These are phyloP conservation scores for Cheumatopsyche charites DNA, from an alignment of 1,140 invertebrate genomes.

Conservation along the genomic window DNA sequence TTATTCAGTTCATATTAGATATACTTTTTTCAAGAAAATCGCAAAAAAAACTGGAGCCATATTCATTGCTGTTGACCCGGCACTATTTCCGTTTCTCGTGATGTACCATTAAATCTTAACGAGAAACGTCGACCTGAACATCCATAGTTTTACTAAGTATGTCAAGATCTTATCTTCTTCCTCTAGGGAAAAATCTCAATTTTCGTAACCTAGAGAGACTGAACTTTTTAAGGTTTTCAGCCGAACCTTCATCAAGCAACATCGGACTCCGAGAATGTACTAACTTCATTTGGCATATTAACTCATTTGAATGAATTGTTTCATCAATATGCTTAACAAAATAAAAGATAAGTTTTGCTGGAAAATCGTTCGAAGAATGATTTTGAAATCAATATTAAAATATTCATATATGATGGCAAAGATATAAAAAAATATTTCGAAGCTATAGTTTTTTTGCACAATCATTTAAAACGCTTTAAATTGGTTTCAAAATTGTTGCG, in stretches of 20 bases:
- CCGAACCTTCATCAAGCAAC: neutral
- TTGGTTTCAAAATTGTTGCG: too few relatives aligned
- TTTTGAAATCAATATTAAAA: too few relatives aligned
- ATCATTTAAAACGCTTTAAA: too few relatives aligned
- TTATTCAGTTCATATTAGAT: neutral
- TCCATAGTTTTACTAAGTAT: neutral
- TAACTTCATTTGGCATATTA: too few relatives aligned
- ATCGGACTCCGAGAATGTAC: neutral
- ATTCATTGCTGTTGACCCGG: neutral
- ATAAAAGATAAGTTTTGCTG: too few relatives aligned
- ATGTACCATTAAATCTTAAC: neutral
- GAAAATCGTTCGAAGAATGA: too few relatives aligned
- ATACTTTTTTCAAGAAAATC: too few relatives aligned
- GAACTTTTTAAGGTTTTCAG: constrained; percentile 1
- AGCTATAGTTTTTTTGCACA: too few relatives aligned
- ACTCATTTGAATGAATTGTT: too few relatives aligned
- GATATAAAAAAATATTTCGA: too few relatives aligned
- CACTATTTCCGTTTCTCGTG: neutral
- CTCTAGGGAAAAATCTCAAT: neutral
- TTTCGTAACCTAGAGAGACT: neutral
- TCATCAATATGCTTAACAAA: too few relatives aligned
- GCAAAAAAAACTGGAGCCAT: neutral
- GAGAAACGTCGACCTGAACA: neutral
- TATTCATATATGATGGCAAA: too few relatives aligned
- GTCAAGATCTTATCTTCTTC: neutral